These are phyloP conservation scores for Papilio helenus DNA, from an alignment of 1,140 invertebrate species.

Conservation along the genomic window DNA sequence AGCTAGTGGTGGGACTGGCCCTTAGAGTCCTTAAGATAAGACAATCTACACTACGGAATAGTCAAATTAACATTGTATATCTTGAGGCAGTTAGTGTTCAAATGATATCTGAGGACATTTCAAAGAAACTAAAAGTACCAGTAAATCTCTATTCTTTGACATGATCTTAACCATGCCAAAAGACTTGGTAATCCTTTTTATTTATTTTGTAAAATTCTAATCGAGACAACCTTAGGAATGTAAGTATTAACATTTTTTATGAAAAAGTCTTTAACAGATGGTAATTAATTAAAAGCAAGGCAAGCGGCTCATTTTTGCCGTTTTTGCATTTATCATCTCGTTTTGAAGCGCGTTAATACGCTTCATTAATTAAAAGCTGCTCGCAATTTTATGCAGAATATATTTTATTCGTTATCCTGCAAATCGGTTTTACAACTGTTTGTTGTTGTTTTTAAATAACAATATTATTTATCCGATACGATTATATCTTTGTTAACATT, in stretches of 20 bases:
- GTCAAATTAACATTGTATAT: too few species aligned
- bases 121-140: not conserved
- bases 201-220: not conserved
- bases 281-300: slow-evolving; percentile 20
- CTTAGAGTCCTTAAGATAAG: too few species aligned
- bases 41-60: too few species aligned
- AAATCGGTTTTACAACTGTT: slow-evolving; percentile 1
- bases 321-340: slow-evolving; percentile 21
- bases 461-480: not conserved
- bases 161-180: not conserved
- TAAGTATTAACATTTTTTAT: not conserved
- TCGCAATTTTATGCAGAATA: slow-evolving; percentile 10
- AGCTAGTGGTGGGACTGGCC: too few species aligned
- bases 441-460: not conserved
- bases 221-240: not conserved
- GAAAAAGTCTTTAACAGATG: slow-evolving; percentile 4
- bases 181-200: not conserved
- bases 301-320: not conserved
- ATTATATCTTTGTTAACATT: too few species aligned
- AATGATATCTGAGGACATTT: not conserved
- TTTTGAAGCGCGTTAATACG: slow-evolving; percentile 26
- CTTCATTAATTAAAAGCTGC: slow-evolving; percentile 10
- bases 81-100: too few species aligned
- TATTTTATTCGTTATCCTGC: not conserved
- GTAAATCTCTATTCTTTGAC: not conserved